A percentile compares a stretch with the other conserved stretches of the same genome.
Conservation (phyloP, 1,140 invertebrate genomes). For the Mercenaria mercenaria region DNA sequence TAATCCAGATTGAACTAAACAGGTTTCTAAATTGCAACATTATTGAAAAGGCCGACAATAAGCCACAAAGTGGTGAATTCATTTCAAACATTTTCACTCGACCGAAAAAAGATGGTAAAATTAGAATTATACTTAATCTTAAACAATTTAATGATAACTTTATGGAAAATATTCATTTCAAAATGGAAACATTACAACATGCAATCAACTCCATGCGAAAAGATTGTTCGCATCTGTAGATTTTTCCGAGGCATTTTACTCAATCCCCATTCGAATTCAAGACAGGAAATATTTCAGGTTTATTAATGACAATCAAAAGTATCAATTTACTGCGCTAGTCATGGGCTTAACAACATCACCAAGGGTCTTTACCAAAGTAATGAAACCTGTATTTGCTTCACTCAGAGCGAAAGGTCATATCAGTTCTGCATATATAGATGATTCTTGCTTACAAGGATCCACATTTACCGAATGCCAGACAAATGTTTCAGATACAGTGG, state of each 20-base stretch:
- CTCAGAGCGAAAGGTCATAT: background rate
- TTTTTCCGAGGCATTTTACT: background rate
- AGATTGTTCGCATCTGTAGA: background rate
- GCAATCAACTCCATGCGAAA: background rate
- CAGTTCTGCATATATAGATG: background rate
- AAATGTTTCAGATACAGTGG: too few relatives aligned
- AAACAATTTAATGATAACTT: background rate
- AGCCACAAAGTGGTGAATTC: too few relatives aligned
- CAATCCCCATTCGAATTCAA: background rate
- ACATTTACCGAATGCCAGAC: background rate
- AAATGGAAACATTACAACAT: background rate
- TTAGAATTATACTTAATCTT: background rate
- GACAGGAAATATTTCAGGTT: background rate
- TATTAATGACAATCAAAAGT: background rate
- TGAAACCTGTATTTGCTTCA: background rate
- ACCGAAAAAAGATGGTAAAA: background rate
- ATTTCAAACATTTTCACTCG: too few relatives aligned
- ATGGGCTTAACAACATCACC: background rate
- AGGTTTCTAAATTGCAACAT: slow-evolving; percentile 24
- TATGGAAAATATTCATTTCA: background rate
- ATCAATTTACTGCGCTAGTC: background rate
- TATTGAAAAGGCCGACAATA: too few relatives aligned
- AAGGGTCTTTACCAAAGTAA: background rate
- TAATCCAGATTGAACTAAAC: background rate
- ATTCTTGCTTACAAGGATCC: background rate